Evolutionary conservation across 2,888 invertebrate species (phyloP).

Genomic region (Melieria crassipennis): DNA sequence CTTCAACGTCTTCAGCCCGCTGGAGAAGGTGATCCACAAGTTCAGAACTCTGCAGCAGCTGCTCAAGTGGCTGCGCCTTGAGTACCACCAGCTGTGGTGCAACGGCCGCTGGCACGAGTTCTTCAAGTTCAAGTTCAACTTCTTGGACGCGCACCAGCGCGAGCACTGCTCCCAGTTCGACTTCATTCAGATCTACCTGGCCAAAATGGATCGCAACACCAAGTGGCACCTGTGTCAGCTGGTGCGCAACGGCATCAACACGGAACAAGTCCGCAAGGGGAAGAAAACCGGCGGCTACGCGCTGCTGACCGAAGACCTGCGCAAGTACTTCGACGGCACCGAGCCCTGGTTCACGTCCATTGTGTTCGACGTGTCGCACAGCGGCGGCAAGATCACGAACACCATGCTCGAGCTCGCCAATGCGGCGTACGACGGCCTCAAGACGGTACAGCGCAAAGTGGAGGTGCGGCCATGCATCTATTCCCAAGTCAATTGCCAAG

Average conservation of each 20-base stretch:
- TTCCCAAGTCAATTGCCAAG: not conserved
- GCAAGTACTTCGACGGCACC: conserved; percentile 9
- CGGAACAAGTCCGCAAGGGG: too few species aligned
- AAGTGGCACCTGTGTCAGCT: conserved; percentile 38
- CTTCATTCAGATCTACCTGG: conserved; percentile 46
- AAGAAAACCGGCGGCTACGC: not conserved
- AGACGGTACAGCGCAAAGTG: not conserved
- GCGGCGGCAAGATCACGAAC: conserved; percentile 35
- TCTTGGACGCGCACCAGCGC: conserved; percentile 33
- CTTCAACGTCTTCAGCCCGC: conserved; percentile 9
- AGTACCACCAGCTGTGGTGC: conserved; percentile 41
- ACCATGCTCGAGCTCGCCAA: conserved; percentile 49
- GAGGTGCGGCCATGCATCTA: not conserved
- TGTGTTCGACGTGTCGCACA: conserved; percentile 47
- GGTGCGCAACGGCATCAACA: not conserved
- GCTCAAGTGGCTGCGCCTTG: conserved; percentile 51
- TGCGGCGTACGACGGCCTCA: conserved; percentile 39
- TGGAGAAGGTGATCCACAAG: conserved; percentile 38
- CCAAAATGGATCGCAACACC: conserved; percentile 38
- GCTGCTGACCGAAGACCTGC: conserved; percentile 16
- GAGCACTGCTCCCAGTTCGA: conserved; percentile 44
- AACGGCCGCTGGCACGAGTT: conserved; percentile 51
- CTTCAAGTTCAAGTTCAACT: conserved; percentile 47
- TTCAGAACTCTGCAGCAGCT: conserved; percentile 43
- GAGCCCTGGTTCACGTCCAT: conserved; percentile 41